Conservation (phyloP, 2,113 vertebrate genomes). For the Pterocles orientalis region DNA sequence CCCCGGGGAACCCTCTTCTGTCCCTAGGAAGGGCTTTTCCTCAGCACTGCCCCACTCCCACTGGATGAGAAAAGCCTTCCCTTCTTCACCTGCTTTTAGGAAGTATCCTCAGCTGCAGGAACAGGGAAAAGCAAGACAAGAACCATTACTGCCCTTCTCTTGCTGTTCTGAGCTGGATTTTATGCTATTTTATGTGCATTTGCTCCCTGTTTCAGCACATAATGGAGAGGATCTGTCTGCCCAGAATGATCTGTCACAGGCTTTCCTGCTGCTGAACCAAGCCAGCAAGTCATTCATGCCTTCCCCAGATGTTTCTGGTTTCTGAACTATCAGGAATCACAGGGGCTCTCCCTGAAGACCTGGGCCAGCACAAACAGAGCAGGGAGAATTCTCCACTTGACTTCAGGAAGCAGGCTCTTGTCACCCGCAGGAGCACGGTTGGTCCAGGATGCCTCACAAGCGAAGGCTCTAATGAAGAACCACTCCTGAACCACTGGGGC, state of each 20-base stretch:
- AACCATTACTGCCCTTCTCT: neutral
- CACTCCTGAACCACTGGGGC: neutral
- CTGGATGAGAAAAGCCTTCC: neutral
- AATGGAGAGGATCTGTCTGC: neutral
- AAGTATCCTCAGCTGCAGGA: neutral
- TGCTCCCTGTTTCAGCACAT: neutral
- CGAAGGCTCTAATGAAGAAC: neutral
- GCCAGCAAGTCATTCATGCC: neutral
- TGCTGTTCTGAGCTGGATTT: neutral
- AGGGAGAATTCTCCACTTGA: neutral
- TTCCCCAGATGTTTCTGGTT: constrained; percentile 45
- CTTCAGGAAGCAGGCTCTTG: neutral
- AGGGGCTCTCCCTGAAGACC: neutral
- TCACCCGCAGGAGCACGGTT: neutral
- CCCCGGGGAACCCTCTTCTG: neutral
- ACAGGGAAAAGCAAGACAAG: neutral
- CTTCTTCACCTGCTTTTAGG: neutral
- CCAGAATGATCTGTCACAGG: neutral
- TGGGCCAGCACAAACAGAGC: neutral
- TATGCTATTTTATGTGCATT: neutral
- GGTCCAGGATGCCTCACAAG: neutral
- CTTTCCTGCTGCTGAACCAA: neutral
- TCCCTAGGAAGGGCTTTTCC: neutral
- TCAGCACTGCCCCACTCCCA: neutral
- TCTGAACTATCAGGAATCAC: constrained; percentile 26